A percentile compares a stretch with the other conserved stretches of the same genome.
Conservation (phyloP, 2,888 invertebrate genomes). For the Drosophila multiciliata region DNA sequence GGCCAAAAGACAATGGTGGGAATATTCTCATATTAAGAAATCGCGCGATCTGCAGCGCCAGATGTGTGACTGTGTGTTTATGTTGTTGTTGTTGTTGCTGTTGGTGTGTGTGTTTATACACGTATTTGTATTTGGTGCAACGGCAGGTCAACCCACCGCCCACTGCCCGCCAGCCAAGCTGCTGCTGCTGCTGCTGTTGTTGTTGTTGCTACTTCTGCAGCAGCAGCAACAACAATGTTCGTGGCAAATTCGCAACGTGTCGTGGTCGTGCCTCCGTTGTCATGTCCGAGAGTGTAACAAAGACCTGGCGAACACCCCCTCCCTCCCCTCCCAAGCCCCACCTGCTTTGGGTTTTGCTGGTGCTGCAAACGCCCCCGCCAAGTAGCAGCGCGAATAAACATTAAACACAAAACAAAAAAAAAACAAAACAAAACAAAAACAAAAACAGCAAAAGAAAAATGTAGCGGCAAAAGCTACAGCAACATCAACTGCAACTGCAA, state of each 20-base stretch:
- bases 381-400: constrained; percentile 74
- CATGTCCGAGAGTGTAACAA: constrained; percentile 79
- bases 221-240: constrained; percentile 55
- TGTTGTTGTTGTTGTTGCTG: constrained; percentile 1
- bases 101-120: constrained; percentile 40
- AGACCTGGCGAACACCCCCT: constrained; percentile 45
- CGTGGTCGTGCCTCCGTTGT: constrained; percentile 78
- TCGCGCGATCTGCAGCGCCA: constrained; percentile 83
- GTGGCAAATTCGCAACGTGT: constrained; percentile 79
- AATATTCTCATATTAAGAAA: constrained; percentile 85
- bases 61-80: constrained; percentile 60
- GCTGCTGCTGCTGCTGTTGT: constrained; percentile 28
- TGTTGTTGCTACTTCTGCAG: constrained; percentile 35
- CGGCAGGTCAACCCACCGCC: constrained; percentile 77
- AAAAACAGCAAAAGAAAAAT: constrained; percentile 37
- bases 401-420: constrained; percentile 55
- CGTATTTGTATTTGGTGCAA: constrained; percentile 77
- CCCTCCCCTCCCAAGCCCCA: neutral
- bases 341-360: constrained; percentile 12
- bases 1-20: constrained; percentile 84
- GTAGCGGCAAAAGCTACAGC: constrained; percentile 45
- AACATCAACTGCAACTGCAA: constrained; percentile 22
- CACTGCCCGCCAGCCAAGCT: constrained; percentile 48
- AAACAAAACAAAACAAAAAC: constrained; percentile 3
- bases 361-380: constrained; percentile 62